Evolutionary conservation across 2,888 invertebrate genomes (phyloP).

Genomic region (Leuctra nigra): DNA sequence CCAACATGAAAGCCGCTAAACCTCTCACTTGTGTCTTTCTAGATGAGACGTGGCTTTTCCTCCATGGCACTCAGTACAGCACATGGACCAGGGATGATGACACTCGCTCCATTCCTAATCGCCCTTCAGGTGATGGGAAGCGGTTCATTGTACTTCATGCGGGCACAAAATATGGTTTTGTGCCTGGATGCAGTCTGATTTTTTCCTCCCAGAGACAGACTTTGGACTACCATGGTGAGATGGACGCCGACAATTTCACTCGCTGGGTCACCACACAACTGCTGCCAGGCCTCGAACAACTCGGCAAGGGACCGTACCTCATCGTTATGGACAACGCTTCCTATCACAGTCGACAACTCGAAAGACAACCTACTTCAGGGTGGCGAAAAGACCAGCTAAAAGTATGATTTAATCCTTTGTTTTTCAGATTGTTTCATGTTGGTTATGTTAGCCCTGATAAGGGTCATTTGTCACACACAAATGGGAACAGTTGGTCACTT

Average conservation of each 20-base stretch:
- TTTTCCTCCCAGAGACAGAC: not conserved
- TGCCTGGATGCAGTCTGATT: not conserved
- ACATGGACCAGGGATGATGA: not conserved
- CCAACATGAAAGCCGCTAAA: not conserved
- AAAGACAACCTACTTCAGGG: conserved; percentile 11
- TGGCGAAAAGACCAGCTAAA: conserved; percentile 15
- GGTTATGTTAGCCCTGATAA: too few species aligned
- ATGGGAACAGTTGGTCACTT: too few species aligned
- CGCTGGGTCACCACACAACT: not conserved
- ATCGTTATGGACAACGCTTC: conserved; percentile 24
- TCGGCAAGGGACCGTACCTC: not conserved
- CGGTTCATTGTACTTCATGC: not conserved
- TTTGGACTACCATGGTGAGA: conserved; percentile 3
- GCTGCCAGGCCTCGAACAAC: not conserved
- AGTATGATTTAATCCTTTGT: too few species aligned
- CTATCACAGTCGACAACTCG: conserved; percentile 18
- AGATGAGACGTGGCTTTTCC: not conserved
- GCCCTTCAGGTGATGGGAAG: not conserved
- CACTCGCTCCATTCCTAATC: not conserved
- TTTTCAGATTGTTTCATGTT: too few species aligned
- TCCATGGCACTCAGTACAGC: not conserved
- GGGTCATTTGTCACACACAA: too few species aligned
- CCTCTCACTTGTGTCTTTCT: not conserved
- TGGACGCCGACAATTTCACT: not conserved
- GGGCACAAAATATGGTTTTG: not conserved